Evolutionary conservation across 1,140 invertebrate species (phyloP).

Genomic region (Heliconius hermathena): DNA sequence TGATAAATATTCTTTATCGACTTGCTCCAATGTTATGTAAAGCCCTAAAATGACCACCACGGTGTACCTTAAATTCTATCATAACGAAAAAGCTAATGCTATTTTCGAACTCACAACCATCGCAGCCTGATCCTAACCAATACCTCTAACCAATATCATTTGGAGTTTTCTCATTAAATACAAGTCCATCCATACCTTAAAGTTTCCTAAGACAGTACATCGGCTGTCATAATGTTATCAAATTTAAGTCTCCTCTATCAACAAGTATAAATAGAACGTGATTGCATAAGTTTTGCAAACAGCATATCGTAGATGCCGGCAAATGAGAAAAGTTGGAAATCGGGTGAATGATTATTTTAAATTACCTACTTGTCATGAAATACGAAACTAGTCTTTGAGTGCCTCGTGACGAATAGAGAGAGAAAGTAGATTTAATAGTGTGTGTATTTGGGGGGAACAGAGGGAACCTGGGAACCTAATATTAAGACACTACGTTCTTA

Average conservation of each 20-base stretch:
- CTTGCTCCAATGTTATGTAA: too few species aligned
- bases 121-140: too few species aligned
- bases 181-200: background rate
- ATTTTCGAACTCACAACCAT: too few species aligned
- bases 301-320: slow-evolving; percentile 15
- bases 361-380: background rate
- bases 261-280: slow-evolving; percentile 27
- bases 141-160: background rate
- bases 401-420: background rate
- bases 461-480: too few species aligned
- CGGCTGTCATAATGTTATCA: slow-evolving; percentile 24
- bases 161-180: background rate
- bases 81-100: too few species aligned
- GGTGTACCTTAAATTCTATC: too few species aligned
- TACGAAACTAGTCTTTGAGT: background rate
- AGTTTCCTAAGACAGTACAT: slow-evolving; percentile 10
- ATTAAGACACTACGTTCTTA: too few species aligned
- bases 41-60: too few species aligned
- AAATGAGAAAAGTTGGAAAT: slow-evolving; percentile 32
- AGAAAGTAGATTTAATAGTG: too few species aligned
- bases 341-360: slow-evolving; percentile 4
- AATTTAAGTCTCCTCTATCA: slow-evolving; percentile 23
- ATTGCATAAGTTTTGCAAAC: slow-evolving; percentile 32
- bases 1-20: too few species aligned
- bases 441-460: too few species aligned